Percentiles rank a stretch among this genome's conserved stretches.
Conservation (phyloP, 2,797 vertebrate genomes). For the Hypotaenidia okinawae region DNA sequence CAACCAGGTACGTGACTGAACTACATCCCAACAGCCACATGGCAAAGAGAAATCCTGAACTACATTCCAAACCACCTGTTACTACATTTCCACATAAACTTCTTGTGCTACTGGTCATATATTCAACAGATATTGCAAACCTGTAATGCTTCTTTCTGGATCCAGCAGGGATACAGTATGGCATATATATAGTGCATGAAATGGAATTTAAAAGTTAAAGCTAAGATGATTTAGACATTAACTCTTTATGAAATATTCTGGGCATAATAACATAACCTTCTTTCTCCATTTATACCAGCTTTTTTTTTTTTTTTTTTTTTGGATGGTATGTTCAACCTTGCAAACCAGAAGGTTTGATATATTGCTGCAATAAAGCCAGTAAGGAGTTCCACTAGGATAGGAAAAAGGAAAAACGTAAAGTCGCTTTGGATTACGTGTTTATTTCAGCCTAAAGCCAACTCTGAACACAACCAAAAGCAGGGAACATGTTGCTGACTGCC, state of each 20-base stretch:
- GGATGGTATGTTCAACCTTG: neutral
- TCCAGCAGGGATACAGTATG: neutral
- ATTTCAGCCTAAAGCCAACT: constrained; percentile 16
- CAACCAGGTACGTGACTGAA: rapidly evolving
- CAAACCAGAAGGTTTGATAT: neutral
- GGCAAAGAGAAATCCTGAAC: neutral
- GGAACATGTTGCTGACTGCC: neutral
- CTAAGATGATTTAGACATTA: neutral
- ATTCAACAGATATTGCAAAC: neutral
- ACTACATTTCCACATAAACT: neutral
- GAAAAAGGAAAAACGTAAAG: constrained; percentile 15
- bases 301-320: constrained; percentile 22
- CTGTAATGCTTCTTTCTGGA: neutral
- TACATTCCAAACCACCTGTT: neutral
- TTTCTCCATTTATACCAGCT: neutral
- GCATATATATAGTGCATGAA: neutral
- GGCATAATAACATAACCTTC: neutral
- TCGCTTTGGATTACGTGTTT: constrained; percentile 29
- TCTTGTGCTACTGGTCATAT: neutral
- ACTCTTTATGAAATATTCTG: neutral
- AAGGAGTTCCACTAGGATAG: neutral
- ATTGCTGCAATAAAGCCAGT: constrained; percentile 12
- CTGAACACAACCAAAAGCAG: neutral
- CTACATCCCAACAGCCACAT: neutral
- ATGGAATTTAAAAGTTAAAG: neutral